Evolutionary conservation across 2,888 invertebrate genomes (phyloP).

Genomic region (Eristalis intricaria): DNA sequence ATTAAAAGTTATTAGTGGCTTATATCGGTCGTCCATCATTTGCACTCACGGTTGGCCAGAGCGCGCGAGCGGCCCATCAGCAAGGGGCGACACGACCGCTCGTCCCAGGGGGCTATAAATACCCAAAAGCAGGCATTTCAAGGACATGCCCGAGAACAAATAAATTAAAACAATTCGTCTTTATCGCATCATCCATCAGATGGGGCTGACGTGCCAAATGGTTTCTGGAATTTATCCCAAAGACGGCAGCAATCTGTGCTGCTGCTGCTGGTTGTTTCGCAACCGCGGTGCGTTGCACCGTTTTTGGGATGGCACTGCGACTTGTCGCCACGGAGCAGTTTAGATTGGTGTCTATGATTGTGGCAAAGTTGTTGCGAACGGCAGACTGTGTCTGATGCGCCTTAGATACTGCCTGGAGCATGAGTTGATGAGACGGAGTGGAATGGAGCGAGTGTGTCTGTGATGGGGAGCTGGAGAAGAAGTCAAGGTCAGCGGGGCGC

Average conservation of each 20-base stretch:
- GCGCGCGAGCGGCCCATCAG: not conserved
- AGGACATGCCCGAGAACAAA: conserved; percentile 30
- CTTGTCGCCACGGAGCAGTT: not conserved
- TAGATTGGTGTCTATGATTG: not conserved
- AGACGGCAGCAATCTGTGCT: conserved; percentile 40
- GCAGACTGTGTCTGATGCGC: not conserved
- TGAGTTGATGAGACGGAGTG: no score
- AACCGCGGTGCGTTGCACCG: conserved; percentile 41
- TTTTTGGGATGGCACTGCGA: conserved; percentile 14
- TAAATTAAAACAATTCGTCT: conserved; percentile 62
- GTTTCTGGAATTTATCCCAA: conserved; percentile 67
- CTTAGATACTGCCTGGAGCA: not conserved
- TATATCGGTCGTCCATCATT: conserved; percentile 57
- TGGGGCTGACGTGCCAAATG: conserved; percentile 57
- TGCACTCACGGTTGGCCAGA: not conserved
- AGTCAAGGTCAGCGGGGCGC: not conserved
- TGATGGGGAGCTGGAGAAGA: not conserved
- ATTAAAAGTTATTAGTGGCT: conserved; percentile 48
- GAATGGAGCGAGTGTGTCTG: not conserved
- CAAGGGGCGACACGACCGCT: not conserved
- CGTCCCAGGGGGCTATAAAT: not conserved
- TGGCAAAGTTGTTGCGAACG: not conserved
- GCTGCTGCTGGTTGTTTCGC: not conserved
- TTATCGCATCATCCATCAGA: conserved; percentile 33
- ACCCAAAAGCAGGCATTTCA: conserved; percentile 20